A percentile compares a stretch with the other conserved stretches of the same genome.
Conservation (phyloP, 2,888 invertebrate species). For the Meloe dianella region DNA sequence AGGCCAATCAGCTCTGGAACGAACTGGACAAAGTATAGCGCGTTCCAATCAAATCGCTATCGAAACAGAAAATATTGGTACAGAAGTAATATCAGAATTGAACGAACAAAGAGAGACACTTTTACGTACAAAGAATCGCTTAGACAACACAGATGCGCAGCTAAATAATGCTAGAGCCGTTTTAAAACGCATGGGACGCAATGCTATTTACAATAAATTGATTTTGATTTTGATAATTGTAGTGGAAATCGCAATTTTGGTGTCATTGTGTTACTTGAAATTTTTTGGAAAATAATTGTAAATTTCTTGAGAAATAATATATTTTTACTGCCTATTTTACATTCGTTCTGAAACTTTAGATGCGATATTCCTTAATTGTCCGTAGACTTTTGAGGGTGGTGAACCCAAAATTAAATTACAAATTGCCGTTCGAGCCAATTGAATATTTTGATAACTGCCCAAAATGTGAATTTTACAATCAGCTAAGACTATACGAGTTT, state of each 20-base stretch:
- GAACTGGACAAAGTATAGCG: constrained; percentile 69
- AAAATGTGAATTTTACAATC: constrained; percentile 96
- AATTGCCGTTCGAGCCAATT: constrained; percentile 90
- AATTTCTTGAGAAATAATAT: constrained; percentile 44
- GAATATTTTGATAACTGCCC: constrained; percentile 97
- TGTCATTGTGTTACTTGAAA: constrained; percentile 68
- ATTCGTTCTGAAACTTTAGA: constrained; percentile 83
- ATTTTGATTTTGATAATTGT: constrained; percentile 76
- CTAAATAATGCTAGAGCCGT: constrained; percentile 69
- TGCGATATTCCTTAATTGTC: constrained; percentile 87
- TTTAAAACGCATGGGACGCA: constrained; percentile 70
- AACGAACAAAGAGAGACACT: constrained; percentile 78
- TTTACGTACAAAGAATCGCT: constrained; percentile 68
- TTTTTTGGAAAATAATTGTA: constrained; percentile 58
- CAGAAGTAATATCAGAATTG: constrained; percentile 77
- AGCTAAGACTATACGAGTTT: constrained; percentile 96
- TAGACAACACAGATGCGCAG: constrained; percentile 75
- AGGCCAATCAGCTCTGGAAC: constrained; percentile 64
- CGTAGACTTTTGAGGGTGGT: constrained; percentile 97
- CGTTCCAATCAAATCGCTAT: constrained; percentile 76
- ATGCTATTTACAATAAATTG: constrained; percentile 77
- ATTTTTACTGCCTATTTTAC: constrained; percentile 57
- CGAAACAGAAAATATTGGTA: constrained; percentile 82
- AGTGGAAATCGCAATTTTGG: constrained; percentile 71
- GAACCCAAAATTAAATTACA: constrained; percentile 97